A percentile compares a stretch with the other conserved stretches of the same genome.
Conservation (phyloP, 2,797 vertebrate genomes). For the Ataeniobius toweri region DNA sequence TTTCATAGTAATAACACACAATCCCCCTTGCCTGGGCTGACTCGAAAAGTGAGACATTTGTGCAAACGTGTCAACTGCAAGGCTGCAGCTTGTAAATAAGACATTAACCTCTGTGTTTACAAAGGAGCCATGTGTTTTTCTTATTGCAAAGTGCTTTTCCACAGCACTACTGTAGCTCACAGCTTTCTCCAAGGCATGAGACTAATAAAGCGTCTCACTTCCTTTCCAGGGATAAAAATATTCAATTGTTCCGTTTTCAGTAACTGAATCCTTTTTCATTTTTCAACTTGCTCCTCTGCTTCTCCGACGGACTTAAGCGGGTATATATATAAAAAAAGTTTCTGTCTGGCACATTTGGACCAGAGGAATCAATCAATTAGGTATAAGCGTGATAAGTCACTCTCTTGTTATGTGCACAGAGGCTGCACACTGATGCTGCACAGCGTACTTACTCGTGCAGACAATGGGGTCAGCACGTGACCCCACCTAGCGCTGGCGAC, state of each 20-base stretch:
- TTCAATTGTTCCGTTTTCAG: constrained; percentile 67
- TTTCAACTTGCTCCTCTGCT: constrained; percentile 33
- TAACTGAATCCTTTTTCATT: constrained; percentile 50
- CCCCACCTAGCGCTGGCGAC: constrained; percentile 61
- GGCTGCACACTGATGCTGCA: constrained; percentile 57
- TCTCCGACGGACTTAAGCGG: constrained; percentile 42
- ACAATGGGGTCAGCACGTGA: constrained; percentile 86
- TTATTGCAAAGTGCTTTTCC: constrained; percentile 58
- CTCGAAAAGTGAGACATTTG: constrained; percentile 42
- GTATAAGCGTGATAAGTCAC: constrained; percentile 59
- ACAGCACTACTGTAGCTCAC: constrained; percentile 22
- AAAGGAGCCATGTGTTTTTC: constrained; percentile 54
- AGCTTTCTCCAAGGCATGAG: constrained; percentile 32
- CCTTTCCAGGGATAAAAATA: constrained; percentile 73
- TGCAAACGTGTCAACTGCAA: constrained; percentile 46
- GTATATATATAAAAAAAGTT: constrained; percentile 33
- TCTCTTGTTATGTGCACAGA: constrained; percentile 48
- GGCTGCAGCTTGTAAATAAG: constrained; percentile 60
- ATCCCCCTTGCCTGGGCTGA: constrained; percentile 28
- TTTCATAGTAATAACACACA: constrained; percentile 28
- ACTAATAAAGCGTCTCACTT: constrained; percentile 73
- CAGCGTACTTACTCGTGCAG: constrained; percentile 76
- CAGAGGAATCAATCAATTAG: constrained; percentile 75
- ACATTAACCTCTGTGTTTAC: constrained; percentile 71
- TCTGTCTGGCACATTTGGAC: constrained; percentile 57